Base-by-base conservation (phyloP, 2,113 vertebrate genomes). In the Plestiodon gilberti region DNA sequence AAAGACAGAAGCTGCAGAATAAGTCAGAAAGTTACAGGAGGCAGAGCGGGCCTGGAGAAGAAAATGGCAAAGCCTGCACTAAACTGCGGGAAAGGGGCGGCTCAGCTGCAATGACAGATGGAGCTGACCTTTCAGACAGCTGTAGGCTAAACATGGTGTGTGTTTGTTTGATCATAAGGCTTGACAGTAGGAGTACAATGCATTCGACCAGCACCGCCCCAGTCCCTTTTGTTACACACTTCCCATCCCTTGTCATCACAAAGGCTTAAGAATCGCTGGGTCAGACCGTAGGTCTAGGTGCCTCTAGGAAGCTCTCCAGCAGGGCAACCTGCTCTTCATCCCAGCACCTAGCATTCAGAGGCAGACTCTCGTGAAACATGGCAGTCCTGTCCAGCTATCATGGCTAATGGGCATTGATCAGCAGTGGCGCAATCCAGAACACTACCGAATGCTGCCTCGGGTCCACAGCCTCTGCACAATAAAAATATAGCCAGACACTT, bases 1-100 rank as follows among this genome's bases (percentile, higher is more conserved):
- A 88, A 71, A 95, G 90, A 90, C 61, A 90, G 67, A 20, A 59
- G 77, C 89, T 71, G 48, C 0, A 0, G 89, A 94, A 90, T 91
- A 91, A 91, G 83, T 89, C 57, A 92, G 87, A 89, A 93, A 93
- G 90, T 89, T 92, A 89, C 81, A 73, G 81, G 90, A 88, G 92
- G 84, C 88, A 85, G 90, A 93, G 89, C n/a, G 57, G 43, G 65
- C 67, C 84, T 87, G 88, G 91, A 93, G 89, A 55, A 30, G 62
- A 38, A 91, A 95, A 92, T n/a, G 80, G 81, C 82, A 88, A 4
- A 91, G 78, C 82, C 78, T 89, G 84, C 25, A 88, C 91, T 89
- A 64, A 35, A 59, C 76, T 81, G 69, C 43, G 43, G 57, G 43
- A 83, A 62, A 61, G 25, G 30, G 48, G 25, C 38, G 10, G 64